Conservation (phyloP, 37 sponge, comb jelly and placozoan genomes). For the Agelas oroides region DNA sequence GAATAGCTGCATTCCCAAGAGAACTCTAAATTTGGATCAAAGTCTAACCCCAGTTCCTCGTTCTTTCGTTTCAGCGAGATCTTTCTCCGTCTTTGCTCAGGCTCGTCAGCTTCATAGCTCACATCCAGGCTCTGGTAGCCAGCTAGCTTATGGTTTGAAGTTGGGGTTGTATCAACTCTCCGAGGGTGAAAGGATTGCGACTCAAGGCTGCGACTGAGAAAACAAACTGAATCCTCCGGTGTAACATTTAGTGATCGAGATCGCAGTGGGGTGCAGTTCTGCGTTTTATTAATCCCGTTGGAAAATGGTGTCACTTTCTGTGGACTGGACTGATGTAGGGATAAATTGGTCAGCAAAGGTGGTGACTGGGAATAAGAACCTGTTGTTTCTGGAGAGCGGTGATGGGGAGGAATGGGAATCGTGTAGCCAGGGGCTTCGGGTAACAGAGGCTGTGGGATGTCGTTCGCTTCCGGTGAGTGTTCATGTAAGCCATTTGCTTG, state of each 20-base stretch:
- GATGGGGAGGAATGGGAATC: too few species aligned
- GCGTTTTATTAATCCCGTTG: too few species aligned
- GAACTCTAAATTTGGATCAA: constrained; percentile 28
- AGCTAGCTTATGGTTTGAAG: neutral
- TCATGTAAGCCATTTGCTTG: neutral
- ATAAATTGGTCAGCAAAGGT: neutral
- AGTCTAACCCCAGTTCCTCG: neutral
- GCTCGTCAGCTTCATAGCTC: neutral
- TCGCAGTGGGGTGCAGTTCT: too few species aligned
- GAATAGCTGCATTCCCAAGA: constrained; percentile 36
- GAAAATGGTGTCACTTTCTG: too few species aligned
- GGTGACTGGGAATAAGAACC: constrained; percentile 20
- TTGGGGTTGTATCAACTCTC: constrained; percentile 22
- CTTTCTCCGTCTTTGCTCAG: constrained; percentile 2
- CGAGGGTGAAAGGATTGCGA: constrained; percentile 26
- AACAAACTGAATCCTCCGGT: neutral
- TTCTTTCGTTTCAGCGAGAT: constrained; percentile 26
- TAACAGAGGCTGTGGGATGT: neutral
- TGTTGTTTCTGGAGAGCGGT: constrained; percentile 1
- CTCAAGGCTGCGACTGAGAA: constrained; percentile 5
- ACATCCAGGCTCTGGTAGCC: neutral
- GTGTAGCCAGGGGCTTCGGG: neutral
- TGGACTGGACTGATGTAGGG: too few species aligned
- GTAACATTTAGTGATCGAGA: neutral
- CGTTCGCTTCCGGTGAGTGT: neutral